Base-by-base conservation (phyloP, 2,888 invertebrate species). In the Drosophila flavopinicola region DNA sequence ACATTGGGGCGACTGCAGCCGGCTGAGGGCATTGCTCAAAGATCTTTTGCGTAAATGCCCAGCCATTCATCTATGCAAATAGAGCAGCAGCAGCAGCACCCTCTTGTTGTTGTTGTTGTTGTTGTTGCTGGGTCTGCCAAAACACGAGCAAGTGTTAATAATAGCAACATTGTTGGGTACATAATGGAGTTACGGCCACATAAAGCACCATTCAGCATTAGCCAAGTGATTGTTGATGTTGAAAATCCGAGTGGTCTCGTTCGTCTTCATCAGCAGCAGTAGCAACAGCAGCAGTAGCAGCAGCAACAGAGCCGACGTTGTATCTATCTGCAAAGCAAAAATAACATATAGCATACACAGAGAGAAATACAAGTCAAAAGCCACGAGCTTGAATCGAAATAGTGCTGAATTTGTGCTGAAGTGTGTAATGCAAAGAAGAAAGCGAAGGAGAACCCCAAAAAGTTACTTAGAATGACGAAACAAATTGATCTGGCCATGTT, bases 201-300 rank as follows among this genome's bases (percentile, higher is more conserved):
- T 61, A 71, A 67, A 69, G 49, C 61, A 38, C 45, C 61, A 60
- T 85, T 82, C 58, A 57, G 27, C 58, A 45, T 79, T 64, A 59
- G 64, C 66, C 73, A 77, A 73, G 64, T 69, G 69, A 79, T 69
- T 69, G 39, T 59, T 59, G 37, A 47, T 78, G 75, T 61, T 52
- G 65, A 63, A 74, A 74, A 66, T 54, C 37, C 61, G 25, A 63
- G 25, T 41, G 53, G 39, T 44, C 74, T 48, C 49, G 52, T 54
- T 63, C 74, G 32, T 73, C 74, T 73, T 66, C 74, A 58, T 45
- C 52, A 60, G 30, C 44, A 10, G 9, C 33, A 37, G 20, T 33
- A 52, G 13, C 11, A 27, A 32, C 20, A 27, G 23, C 27, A 25
- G n/a, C 41, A 54, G 38, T 27, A 13, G 24, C 47, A 41, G n/a